phyloP scores from a whole-genome alignment of 2,113 vertebrate genomes.

The Pandion haliaetus region DNA sequence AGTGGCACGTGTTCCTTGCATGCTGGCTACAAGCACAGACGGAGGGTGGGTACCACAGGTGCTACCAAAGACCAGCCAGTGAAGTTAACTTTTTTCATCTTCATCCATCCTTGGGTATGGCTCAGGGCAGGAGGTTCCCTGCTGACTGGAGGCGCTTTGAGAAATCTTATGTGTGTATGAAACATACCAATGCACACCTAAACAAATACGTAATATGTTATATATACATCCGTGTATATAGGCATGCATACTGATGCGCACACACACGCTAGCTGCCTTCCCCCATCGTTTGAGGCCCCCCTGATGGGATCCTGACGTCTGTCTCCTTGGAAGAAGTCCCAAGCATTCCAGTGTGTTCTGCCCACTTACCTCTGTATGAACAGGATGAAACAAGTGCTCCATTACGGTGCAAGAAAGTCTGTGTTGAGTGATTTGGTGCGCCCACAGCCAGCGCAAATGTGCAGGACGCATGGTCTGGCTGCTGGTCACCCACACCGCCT shows the following conservation, averaged over 20 bases:
- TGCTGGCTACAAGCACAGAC: background rate
- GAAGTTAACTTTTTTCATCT: background rate
- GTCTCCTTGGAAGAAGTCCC: background rate
- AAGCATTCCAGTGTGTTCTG: rapidly evolving
- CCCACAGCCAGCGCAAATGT: rapidly evolving
- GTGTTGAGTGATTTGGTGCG: background rate
- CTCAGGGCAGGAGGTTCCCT: background rate
- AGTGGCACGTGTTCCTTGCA: rapidly evolving
- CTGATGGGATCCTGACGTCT: background rate
- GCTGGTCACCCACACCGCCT: rapidly evolving
- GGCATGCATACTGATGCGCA: rapidly evolving
- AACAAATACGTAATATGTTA: background rate
- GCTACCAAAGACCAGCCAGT: background rate
- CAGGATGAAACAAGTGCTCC: background rate
- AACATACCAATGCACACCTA: background rate
- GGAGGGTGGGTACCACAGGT: background rate
- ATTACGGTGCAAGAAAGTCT: rapidly evolving
- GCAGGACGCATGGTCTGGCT: background rate
- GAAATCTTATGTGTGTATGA: background rate
- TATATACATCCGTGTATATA: rapidly evolving
- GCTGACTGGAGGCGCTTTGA: background rate
- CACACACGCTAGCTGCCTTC: background rate
- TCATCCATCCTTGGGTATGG: rapidly evolving
- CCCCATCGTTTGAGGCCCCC: background rate
- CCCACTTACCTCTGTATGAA: background rate